Conservation (phyloP, 2,888 invertebrate species). For the Epirrhoe alternata region DNA sequence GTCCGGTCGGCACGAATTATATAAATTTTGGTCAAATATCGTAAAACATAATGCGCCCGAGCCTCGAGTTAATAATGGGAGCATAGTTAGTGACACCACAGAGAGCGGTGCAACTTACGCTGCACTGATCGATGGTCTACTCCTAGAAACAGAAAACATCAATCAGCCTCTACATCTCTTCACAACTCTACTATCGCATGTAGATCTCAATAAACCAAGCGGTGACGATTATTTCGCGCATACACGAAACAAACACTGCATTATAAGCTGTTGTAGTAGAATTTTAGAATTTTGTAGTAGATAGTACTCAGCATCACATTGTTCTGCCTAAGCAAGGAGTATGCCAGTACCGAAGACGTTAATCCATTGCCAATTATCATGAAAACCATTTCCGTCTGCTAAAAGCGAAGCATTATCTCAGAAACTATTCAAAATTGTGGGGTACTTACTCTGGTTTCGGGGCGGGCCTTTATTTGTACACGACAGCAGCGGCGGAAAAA, state of each 20-base stretch:
- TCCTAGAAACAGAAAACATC: conserved; percentile 86
- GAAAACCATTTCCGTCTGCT: conserved; percentile 60
- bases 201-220: conserved; percentile 67
- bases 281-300: conserved; percentile 58
- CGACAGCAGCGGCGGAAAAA: conserved; percentile 72
- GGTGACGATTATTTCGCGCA: conserved; percentile 75
- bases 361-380: conserved; percentile 68
- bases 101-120: conserved; percentile 85
- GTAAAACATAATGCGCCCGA: conserved; percentile 68
- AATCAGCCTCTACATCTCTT: conserved; percentile 78
- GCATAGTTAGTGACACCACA: conserved; percentile 82
- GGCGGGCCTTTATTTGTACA: conserved; percentile 85
- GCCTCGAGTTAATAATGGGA: conserved; percentile 75
- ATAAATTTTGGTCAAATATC: conserved; percentile 55
- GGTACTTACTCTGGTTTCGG: conserved; percentile 88
- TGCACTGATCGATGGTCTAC: conserved; percentile 82
- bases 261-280: conserved; percentile 59
- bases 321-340: conserved; percentile 52
- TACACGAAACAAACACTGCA: conserved; percentile 70
- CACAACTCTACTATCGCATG: conserved; percentile 64
- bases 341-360: conserved; percentile 50
- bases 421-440: conserved; percentile 45
- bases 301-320: conserved; percentile 38
- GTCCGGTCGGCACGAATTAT: conserved; percentile 54
- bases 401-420: conserved; percentile 71